Percentiles rank a stretch among this genome's conserved stretches.
Evolutionary conservation across 2,888 invertebrate genomes (phyloP).

Genomic region (Colostygia pectinataria): DNA sequence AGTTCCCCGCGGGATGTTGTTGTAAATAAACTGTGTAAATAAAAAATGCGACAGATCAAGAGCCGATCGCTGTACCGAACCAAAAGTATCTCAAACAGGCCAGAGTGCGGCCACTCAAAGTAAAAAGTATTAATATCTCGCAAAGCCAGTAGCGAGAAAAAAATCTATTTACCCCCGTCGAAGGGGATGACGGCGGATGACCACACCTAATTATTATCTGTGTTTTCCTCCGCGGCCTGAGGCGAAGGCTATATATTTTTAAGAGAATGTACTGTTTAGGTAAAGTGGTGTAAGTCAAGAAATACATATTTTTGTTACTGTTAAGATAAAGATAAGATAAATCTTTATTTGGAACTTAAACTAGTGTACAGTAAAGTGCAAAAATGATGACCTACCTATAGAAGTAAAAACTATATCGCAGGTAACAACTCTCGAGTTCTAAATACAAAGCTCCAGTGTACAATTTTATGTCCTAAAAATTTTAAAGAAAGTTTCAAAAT

Average conservation of each 20-base stretch:
- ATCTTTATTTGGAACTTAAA: too few species aligned
- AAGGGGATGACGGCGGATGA: conserved; percentile 38
- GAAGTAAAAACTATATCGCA: too few species aligned
- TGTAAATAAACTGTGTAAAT: too few species aligned
- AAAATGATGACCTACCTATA: too few species aligned
- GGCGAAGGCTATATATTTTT: not conserved
- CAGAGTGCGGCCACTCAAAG: conserved; percentile 2
- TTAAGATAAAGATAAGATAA: not conserved
- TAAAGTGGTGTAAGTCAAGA: not conserved
- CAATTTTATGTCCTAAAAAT: too few species aligned
- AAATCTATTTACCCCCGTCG: conserved; percentile 41
- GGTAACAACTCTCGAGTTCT: too few species aligned
- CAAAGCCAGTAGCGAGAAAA: conserved; percentile 29
- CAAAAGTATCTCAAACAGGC: conserved; percentile 1
- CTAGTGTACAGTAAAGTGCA: too few species aligned
- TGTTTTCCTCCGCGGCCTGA: not conserved
- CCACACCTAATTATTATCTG: conserved; percentile 37
- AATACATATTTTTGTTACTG: not conserved
- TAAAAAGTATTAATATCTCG: conserved; percentile 34
- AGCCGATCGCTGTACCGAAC: not conserved
- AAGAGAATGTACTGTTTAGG: not conserved
- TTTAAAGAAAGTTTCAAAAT: not conserved
- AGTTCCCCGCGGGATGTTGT: too few species aligned
- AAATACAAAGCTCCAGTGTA: too few species aligned
- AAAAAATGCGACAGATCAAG: not conserved